Conservation (phyloP, 2,113 vertebrate genomes). For the Ranitomeya variabilis region DNA sequence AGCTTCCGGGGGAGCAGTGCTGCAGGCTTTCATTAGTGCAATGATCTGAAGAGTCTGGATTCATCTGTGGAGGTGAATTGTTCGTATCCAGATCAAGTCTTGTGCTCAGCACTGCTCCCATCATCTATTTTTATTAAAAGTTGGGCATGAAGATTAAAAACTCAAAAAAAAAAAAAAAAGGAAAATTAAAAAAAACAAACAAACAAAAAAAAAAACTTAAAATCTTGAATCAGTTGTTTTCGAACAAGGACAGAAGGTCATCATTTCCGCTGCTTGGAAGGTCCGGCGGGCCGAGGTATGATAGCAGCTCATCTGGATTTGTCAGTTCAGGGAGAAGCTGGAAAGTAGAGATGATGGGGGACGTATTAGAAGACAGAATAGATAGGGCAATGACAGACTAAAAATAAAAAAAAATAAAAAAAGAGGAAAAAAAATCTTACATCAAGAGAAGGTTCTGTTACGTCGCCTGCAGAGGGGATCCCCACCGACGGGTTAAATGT, state of each 20-base stretch:
- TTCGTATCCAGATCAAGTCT: constrained; percentile 10
- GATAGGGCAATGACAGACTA: neutral
- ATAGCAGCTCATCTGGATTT: constrained; percentile 92
- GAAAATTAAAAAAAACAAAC: too few relatives aligned
- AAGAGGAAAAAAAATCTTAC: constrained; percentile 71
- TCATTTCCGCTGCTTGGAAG: constrained; percentile 91
- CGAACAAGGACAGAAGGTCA: constrained; percentile 92
- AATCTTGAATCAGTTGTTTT: constrained; percentile 85
- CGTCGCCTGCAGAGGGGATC: constrained; percentile 75
- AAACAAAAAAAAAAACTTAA: neutral
- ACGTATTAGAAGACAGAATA: neutral
- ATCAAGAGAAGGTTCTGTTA: constrained; percentile 84
- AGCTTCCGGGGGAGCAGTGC: constrained; percentile 29
- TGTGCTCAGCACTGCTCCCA: constrained; percentile 28
- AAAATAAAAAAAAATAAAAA: neutral
- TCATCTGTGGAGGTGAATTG: neutral
- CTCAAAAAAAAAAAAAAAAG: neutral
- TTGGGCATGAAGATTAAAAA: constrained; percentile 2
- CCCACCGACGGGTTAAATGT: constrained; percentile 74
- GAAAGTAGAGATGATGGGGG: neutral
- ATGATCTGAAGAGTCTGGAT: constrained; percentile 41
- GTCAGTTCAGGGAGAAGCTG: constrained; percentile 95
- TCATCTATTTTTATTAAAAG: constrained; percentile 13
- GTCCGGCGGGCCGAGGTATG: constrained; percentile 90
- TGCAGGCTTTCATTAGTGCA: constrained; percentile 50